These are phyloP conservation scores for Nineta flava DNA, from an alignment of 2,888 invertebrate species.

Conservation along the genomic window DNA sequence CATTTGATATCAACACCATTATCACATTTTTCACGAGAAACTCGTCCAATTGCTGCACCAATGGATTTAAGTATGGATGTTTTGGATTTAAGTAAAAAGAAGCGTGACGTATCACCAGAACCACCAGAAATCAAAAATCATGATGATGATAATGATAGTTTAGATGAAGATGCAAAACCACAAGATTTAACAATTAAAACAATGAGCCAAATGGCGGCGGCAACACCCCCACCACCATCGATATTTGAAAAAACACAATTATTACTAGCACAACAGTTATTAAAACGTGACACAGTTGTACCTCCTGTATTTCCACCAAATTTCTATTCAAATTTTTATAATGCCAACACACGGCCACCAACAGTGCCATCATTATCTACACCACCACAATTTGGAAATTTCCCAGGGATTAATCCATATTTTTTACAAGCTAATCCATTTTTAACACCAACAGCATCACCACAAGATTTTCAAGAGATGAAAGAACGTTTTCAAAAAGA, in stretches of 20 bases:
- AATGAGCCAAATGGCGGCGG: constrained; percentile 24
- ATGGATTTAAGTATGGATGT: constrained; percentile 66
- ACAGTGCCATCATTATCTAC: constrained; percentile 9
- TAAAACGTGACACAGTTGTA: constrained; percentile 42
- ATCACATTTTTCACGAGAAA: constrained; percentile 17
- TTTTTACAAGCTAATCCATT: constrained; percentile 44
- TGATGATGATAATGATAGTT: constrained; percentile 16
- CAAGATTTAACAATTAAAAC: constrained; percentile 31
- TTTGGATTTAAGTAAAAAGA: constrained; percentile 70
- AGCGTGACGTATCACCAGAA: constrained; percentile 18
- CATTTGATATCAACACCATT: constrained; percentile 14
- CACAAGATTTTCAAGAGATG: constrained; percentile 45
- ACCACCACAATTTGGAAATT: constrained; percentile 22
- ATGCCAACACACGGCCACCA: constrained; percentile 24
- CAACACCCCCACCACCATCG: constrained; percentile 21
- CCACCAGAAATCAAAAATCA: constrained; percentile 6
- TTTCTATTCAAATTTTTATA: constrained; percentile 45
- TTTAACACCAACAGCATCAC: constrained; percentile 29
- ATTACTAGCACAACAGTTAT: constrained; percentile 46
- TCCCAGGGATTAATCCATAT: constrained; percentile 39
- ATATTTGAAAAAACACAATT: constrained; percentile 40
- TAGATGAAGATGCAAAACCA: constrained; percentile 19
- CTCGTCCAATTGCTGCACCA: constrained; percentile 29
- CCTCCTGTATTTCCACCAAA: constrained; percentile 33
- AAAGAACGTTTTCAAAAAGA: constrained; percentile 47